Conservation (phyloP, 2,888 invertebrate species). For the Atrina japonica region DNA sequence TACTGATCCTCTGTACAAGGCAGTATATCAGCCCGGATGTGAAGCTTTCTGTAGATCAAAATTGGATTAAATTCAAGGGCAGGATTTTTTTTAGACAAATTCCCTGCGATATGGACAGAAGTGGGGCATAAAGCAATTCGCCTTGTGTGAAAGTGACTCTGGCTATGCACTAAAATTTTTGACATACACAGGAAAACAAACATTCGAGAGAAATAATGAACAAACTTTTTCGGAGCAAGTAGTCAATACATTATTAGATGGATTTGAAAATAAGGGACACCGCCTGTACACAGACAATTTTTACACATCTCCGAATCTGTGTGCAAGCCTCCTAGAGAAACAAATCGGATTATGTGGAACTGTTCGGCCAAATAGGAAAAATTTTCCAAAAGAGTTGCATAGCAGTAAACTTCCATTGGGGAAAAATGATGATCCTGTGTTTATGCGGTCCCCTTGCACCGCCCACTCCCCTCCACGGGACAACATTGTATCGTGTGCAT, state of each 20-base stretch:
- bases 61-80: conserved; percentile 48
- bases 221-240: background rate
- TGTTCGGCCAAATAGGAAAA: conserved; percentile 31
- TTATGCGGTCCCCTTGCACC: conserved; percentile 41
- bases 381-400: conserved; percentile 7
- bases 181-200: too few relatives aligned
- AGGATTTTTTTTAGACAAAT: conserved; percentile 40
- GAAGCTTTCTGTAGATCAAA: conserved; percentile 32
- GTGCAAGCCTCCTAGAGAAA: conserved; percentile 19
- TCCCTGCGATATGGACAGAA: too few relatives aligned
- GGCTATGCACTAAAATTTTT: conserved; percentile 40
- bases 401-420: too few relatives aligned
- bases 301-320: conserved; percentile 39
- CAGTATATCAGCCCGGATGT: conserved; percentile 23
- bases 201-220: too few relatives aligned
- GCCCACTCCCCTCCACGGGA: too few relatives aligned
- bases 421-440: conserved; percentile 52
- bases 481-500: conserved; percentile 47
- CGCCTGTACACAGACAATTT: conserved; percentile 39
- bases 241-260: conserved; percentile 19
- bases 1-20: conserved; percentile 24
- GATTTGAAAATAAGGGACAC: conserved; percentile 44
- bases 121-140: conserved; percentile 33
- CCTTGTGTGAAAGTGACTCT: conserved; percentile 42
- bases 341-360: conserved; percentile 42